phyloP scores from a whole-genome alignment of 1,140 invertebrate genomes.

The Armadillidium nasatum region DNA sequence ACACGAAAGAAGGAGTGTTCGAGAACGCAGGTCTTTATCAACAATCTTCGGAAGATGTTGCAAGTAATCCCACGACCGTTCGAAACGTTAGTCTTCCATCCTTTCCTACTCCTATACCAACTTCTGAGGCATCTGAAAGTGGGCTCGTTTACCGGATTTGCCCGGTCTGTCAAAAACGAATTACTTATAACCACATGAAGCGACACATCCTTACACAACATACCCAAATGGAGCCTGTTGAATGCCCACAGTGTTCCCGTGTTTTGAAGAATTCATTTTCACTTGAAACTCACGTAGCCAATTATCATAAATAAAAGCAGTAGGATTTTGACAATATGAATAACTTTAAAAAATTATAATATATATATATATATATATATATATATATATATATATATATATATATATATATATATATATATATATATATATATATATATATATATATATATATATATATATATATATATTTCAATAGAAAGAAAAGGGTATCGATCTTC shows the following conservation, averaged over 20 bases:
- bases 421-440: constrained; percentile 11
- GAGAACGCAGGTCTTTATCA: background rate
- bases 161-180: constrained; percentile 41
- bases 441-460: constrained; percentile 6
- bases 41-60: background rate
- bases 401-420: constrained; percentile 13
- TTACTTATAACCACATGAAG: constrained; percentile 44
- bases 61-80: background rate
- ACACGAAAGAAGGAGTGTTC: background rate
- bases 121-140: constrained; percentile 63
- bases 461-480: constrained; percentile 11
- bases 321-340: no score
- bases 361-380: constrained; percentile 11
- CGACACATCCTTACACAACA: constrained; percentile 43
- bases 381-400: constrained; percentile 9
- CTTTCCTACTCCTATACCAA: background rate
- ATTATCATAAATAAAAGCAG: constrained; percentile 33
- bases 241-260: constrained; percentile 39
- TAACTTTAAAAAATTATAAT: background rate
- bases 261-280: constrained; percentile 42
- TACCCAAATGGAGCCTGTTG: constrained; percentile 40
- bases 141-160: constrained; percentile 40
- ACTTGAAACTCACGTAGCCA: constrained; percentile 42
- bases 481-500: no score
- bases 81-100: background rate